Evolutionary conservation across 2,113 vertebrate genomes (phyloP).

Genomic region (Rhabdomys dilectus): DNA sequence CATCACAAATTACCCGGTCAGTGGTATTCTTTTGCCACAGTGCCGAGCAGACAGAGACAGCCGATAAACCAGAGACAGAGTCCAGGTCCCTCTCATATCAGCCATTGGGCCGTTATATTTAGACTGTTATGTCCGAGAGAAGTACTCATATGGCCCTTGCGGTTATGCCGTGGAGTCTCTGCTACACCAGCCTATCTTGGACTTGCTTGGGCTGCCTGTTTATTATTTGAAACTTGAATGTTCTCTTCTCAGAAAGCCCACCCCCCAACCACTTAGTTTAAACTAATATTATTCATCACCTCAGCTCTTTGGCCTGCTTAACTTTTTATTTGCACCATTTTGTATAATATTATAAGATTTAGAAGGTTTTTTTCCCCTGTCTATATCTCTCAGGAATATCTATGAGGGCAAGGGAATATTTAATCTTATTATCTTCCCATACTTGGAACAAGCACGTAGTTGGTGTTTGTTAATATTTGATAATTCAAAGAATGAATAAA

Average conservation of each 20-base stretch:
- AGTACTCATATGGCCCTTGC: neutral
- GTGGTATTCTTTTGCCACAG: neutral
- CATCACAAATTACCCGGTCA: neutral
- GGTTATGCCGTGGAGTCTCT: neutral
- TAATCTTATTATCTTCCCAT: neutral
- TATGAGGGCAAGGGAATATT: neutral
- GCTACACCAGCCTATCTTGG: neutral
- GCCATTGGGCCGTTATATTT: neutral
- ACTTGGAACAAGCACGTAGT: neutral
- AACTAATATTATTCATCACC: neutral
- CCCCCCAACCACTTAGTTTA: neutral
- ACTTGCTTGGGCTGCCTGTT: neutral
- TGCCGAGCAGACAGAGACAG: neutral
- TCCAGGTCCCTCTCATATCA: neutral
- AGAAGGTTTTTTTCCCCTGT: neutral
- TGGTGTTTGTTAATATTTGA: neutral
- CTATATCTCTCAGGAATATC: neutral
- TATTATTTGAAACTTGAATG: neutral
- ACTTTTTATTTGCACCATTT: neutral
- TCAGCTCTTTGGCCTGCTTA: neutral
- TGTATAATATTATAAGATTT: neutral
- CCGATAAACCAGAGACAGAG: neutral
- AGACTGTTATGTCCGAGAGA: slow-evolving; percentile 23
- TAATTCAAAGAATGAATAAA: neutral
- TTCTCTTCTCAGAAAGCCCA: neutral